phyloP scores from a whole-genome alignment of 2,797 vertebrate species.

The Enoplosus armatus region DNA sequence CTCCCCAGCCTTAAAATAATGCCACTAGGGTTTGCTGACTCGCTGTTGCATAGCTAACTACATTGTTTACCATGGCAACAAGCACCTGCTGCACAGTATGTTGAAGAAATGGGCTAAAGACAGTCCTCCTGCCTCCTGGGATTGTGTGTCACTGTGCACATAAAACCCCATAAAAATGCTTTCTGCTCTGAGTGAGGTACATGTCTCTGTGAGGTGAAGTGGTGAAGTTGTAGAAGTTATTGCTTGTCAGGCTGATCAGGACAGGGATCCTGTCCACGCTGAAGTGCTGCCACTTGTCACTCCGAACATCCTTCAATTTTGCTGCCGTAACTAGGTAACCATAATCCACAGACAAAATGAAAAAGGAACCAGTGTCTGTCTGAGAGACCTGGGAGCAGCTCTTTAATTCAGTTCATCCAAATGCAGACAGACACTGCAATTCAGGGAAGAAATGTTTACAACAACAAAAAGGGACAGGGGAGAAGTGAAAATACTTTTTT shows the following conservation, averaged over 20 bases:
- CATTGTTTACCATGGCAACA: slow-evolving; percentile 68
- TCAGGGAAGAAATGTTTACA: background rate
- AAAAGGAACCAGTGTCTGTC: slow-evolving; percentile 15
- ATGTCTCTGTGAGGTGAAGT: slow-evolving; percentile 35
- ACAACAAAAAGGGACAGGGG: background rate
- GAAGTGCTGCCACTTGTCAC: slow-evolving; percentile 52
- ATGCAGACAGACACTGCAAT: slow-evolving; percentile 15
- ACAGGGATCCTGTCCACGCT: slow-evolving; percentile 37
- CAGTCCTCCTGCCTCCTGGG: slow-evolving; percentile 25
- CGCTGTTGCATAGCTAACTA: slow-evolving; percentile 47
- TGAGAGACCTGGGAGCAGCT: slow-evolving; percentile 21
- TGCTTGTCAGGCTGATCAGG: slow-evolving; percentile 55
- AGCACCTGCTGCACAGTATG: slow-evolving; percentile 29
- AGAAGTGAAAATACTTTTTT: slow-evolving; percentile 1
- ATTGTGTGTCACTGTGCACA: slow-evolving; percentile 15
- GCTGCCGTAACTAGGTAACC: slow-evolving; percentile 54
- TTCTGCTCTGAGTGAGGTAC: slow-evolving; percentile 32
- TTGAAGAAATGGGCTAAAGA: slow-evolving; percentile 39
- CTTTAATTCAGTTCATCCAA: slow-evolving; percentile 7
- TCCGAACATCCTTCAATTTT: slow-evolving; percentile 36
- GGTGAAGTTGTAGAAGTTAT: slow-evolving; percentile 48
- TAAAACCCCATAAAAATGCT: slow-evolving; percentile 17
- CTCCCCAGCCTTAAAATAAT: slow-evolving; percentile 24
- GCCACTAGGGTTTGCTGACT: slow-evolving; percentile 24
- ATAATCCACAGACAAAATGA: slow-evolving; percentile 56